These are phyloP conservation scores for Pseudomyrmex pallidus DNA, from an alignment of 1,140 invertebrate species.

Conservation along the genomic window DNA sequence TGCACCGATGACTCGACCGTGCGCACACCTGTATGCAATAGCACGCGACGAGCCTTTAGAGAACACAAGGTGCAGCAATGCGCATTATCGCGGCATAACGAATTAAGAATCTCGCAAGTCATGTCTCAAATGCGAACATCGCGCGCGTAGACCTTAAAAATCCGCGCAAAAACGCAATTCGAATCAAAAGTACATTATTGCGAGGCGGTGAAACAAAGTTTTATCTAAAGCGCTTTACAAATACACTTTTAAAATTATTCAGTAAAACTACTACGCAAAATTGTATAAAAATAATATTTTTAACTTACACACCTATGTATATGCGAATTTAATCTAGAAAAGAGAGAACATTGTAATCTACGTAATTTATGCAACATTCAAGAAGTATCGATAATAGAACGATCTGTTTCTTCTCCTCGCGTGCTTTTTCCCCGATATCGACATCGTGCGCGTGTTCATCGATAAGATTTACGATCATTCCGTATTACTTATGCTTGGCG, in stretches of 20 bases:
- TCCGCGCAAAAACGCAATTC: neutral
- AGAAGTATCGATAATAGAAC: constrained; percentile 6
- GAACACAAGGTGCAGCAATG: constrained; percentile 13
- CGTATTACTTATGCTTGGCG: constrained; percentile 66
- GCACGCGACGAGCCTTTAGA: constrained; percentile 39
- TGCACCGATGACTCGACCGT: constrained; percentile 58
- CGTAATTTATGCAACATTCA: neutral
- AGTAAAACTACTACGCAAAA: too few relatives aligned
- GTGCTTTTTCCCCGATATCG: constrained; percentile 11
- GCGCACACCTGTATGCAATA: constrained; percentile 56
- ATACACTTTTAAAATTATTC: neutral
- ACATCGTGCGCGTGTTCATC: constrained; percentile 45
- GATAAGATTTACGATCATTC: constrained; percentile 70
- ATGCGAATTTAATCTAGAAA: neutral
- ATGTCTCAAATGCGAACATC: constrained; percentile 2
- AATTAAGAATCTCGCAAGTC: constrained; percentile 37
- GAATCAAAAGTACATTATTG: neutral
- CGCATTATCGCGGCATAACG: constrained; percentile 31
- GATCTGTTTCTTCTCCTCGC: neutral
- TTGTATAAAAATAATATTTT: neutral
- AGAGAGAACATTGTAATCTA: neutral
- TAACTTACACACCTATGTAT: neutral
- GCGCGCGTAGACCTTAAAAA: neutral
- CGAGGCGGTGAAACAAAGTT: neutral
- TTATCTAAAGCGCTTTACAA: neutral